phyloP scores from a whole-genome alignment of 2,797 vertebrate genomes.

The Podargus strigoides region DNA sequence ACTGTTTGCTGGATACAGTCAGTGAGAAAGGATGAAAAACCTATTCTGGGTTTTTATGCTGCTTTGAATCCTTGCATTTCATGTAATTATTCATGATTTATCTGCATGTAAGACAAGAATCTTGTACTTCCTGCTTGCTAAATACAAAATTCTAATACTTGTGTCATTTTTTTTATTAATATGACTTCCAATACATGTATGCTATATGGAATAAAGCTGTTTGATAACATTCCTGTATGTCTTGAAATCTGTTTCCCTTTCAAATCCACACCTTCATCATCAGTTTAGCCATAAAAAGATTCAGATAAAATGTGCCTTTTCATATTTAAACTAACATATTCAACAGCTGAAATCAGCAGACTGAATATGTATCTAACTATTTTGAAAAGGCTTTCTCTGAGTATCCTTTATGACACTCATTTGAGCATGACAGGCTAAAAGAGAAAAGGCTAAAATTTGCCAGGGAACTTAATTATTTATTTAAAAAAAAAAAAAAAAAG shows the following conservation, averaged over 20 bases:
- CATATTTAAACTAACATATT: not conserved
- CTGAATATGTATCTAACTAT: not conserved
- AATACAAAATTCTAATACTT: not conserved
- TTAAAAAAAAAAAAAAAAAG: not conserved
- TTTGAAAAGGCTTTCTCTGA: not conserved
- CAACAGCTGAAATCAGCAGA: not conserved
- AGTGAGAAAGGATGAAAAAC: not conserved
- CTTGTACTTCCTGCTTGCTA: not conserved
- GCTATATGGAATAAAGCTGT: not conserved
- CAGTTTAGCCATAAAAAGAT: not conserved
- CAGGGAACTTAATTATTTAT: not conserved
- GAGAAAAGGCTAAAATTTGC: not conserved
- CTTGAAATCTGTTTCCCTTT: not conserved
- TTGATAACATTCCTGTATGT: not conserved
- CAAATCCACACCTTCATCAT: not conserved
- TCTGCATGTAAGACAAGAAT: not conserved
- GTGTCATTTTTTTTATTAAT: not conserved
- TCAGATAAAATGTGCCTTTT: not conserved
- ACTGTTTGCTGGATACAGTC: not conserved
- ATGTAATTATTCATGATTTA: not conserved
- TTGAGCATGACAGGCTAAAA: not conserved
- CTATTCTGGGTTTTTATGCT: not conserved
- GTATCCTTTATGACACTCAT: not conserved
- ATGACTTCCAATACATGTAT: not conserved
- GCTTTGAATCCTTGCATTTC: not conserved